These are phyloP conservation scores for Microctonus aethiopoides DNA, from an alignment of 2,888 invertebrate species.

Conservation along the genomic window DNA sequence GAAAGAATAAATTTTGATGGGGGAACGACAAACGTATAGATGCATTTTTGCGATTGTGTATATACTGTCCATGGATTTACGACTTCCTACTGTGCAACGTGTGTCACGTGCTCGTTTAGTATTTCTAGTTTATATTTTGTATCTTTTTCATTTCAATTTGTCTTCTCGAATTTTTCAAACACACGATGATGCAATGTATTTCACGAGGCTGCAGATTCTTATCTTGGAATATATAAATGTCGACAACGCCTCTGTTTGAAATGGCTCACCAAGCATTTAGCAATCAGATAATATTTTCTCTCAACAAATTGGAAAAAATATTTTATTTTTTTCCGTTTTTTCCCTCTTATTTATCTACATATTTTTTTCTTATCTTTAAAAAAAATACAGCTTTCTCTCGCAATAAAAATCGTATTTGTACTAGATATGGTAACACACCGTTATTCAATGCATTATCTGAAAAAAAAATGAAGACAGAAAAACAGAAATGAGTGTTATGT, in stretches of 20 bases:
- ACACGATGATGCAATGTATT: not conserved
- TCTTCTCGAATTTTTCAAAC: not conserved
- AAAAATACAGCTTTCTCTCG: constrained; percentile 6
- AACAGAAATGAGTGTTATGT: not conserved
- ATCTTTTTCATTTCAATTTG: not conserved
- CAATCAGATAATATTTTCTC: not conserved
- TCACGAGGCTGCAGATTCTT: not conserved
- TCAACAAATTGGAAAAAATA: not conserved
- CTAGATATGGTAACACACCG: not conserved
- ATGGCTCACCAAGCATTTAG: not conserved
- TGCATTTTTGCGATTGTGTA: constrained; percentile 42
- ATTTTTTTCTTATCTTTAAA: not conserved
- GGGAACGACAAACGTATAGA: constrained; percentile 21
- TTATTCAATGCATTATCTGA: not conserved
- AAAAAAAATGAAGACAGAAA: not conserved
- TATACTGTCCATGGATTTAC: constrained; percentile 35
- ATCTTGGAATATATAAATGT: not conserved
- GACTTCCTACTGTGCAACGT: constrained; percentile 36
- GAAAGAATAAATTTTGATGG: not conserved
- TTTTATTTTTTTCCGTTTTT: not conserved
- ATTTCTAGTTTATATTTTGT: not conserved
- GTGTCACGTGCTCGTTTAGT: not conserved
- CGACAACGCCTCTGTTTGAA: constrained; percentile 1
- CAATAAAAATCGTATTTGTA: not conserved
- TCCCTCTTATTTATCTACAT: too few relatives aligned